Evolutionary conservation across 2,888 invertebrate genomes (phyloP), one percentile per base, ranked within the genome.

Genomic region (Oxyscelio sp.): DNA sequence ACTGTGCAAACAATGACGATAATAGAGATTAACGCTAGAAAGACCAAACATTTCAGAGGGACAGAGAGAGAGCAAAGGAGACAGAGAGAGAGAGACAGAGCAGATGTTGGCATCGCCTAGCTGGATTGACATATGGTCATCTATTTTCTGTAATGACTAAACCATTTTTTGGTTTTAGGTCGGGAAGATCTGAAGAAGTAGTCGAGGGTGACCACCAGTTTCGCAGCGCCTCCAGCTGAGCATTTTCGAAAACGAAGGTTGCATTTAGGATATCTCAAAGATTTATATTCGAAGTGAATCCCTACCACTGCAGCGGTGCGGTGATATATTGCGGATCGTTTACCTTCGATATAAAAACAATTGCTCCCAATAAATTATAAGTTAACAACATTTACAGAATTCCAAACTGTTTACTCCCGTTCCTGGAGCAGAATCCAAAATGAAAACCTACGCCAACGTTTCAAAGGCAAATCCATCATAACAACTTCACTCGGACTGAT

Each of bases 201-300:
- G n/a, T n/a, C n/a, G n/a, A 38, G 63, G 63, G 63, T 45, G 73
- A 52, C 59, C 59, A 54, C 31, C 38, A 61, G 38, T 61, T 59
- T 61, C 52, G 56, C 61, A 71, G 52, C 27, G 73, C 27, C 73
- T 63, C 74, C 74, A 74, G 65, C 74, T 56, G 65, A 65, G 74
- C 65, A 17, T 56, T 54, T 74, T 74, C 52, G 43, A 73, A 73
- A 61, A 40, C 43, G 52, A 61, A 52, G 24, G 50, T 38, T 59
- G 38, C 38, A 19, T 24, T 8, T 38, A 13, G 19, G 50, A 59
- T 59, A 17, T 50, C 24, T 52, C 4, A 22, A 52, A 63, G 27
- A 73, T 73, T 73, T 73, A 73, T 73, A 40, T 21, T 54, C 8
- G 15, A 63, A 52, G 61, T 63, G 27, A 40, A 73, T 27, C 61